phyloP scores from a whole-genome alignment of 2,888 invertebrate species.

The Tachina fera region DNA sequence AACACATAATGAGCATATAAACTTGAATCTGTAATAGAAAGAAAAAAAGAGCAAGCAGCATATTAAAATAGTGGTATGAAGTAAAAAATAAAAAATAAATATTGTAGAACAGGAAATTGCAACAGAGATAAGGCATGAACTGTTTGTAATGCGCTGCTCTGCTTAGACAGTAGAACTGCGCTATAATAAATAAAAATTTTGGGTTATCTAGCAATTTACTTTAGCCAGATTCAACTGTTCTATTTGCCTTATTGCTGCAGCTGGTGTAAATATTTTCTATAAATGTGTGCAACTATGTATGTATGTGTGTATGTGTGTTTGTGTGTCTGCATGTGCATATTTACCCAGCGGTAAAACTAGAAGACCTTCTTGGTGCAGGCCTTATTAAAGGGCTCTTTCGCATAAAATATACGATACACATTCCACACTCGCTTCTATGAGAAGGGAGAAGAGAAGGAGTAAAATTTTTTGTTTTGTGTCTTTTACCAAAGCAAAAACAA shows the following conservation, averaged over 20 bases:
- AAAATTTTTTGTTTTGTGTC: too few species aligned
- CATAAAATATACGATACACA: too few species aligned
- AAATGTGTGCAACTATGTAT: not conserved
- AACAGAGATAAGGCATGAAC: slow-evolving; percentile 52
- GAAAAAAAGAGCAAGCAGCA: not conserved
- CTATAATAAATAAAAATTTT: not conserved
- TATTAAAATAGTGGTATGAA: not conserved
- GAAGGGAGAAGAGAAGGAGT: too few species aligned
- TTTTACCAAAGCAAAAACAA: too few species aligned
- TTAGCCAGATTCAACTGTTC: slow-evolving; percentile 3
- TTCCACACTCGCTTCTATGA: too few species aligned
- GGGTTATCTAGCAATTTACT: not conserved
- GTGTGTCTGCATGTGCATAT: slow-evolving; percentile 29
- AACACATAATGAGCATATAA: slow-evolving; percentile 99
- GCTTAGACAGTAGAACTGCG: slow-evolving; percentile 23
- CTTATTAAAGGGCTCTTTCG: too few species aligned
- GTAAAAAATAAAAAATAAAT: slow-evolving; percentile 17
- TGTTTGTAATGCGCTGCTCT: not conserved
- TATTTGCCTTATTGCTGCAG: slow-evolving; percentile 18
- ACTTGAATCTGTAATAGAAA: slow-evolving; percentile 91
- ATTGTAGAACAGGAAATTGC: not conserved
- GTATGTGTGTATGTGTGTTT: slow-evolving; percentile 1
- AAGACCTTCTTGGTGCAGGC: too few species aligned
- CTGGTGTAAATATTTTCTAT: not conserved
- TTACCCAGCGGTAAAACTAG: too few species aligned